Percentiles rank a stretch among this genome's conserved stretches.
These are phyloP conservation scores for Cichlasoma orientale DNA, from an alignment of 2,797 vertebrate genomes.

Conservation along the genomic window DNA sequence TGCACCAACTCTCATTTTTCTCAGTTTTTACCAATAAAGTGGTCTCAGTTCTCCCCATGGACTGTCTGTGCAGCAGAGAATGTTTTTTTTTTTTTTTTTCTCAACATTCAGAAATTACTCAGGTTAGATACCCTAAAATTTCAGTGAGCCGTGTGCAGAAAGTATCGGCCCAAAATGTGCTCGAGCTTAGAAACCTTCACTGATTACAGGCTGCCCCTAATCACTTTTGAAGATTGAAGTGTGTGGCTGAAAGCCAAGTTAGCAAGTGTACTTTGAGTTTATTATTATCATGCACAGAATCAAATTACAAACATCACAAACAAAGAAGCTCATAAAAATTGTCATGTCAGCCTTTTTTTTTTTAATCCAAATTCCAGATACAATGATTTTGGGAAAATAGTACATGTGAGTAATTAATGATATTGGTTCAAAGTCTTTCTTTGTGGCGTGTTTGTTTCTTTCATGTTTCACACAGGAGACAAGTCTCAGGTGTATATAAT, in stretches of 20 bases:
- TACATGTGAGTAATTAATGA: no score
- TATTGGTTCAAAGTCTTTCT: no score
- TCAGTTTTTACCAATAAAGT: conserved; percentile 39
- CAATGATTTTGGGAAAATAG: no score
- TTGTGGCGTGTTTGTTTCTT: no score
- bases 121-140: conserved; percentile 9
- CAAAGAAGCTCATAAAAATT: not conserved
- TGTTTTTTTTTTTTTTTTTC: not conserved
- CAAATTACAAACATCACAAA: not conserved
- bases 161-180: not conserved
- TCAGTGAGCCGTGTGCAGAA: not conserved
- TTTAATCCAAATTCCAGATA: no score
- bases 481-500: not conserved
- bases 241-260: not conserved
- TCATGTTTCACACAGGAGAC: not conserved
- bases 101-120: not conserved
- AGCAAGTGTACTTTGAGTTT: not conserved
- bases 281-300: not conserved
- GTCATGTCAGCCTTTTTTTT: not conserved
- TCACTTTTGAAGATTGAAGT: not conserved
- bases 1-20: conserved; percentile 11
- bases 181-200: not conserved
- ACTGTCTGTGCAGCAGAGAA: not conserved
- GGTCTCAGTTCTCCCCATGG: conserved; percentile 6
- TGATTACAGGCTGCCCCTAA: not conserved